Base-by-base conservation (phyloP, 1,140 invertebrate species). In the Chironomus tepperi region DNA sequence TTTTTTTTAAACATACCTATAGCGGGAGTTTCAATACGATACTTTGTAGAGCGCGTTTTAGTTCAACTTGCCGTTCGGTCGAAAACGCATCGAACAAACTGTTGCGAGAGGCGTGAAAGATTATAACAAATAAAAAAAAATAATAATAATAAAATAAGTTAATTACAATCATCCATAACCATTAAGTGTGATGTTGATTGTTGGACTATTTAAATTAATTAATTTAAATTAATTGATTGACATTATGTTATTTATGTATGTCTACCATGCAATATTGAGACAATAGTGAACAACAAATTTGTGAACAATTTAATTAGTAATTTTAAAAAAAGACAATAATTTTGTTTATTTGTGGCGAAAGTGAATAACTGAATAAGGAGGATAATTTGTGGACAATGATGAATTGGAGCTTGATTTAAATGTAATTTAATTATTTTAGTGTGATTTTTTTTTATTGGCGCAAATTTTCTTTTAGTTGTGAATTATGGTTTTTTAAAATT, bases 81-180 rank as follows among this genome's bases (percentile, higher is more conserved):
- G 65, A 70, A 70, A 70, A 70, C 65, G 65, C 65, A 70, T 70
- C 65, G 65, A 21, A 15, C 47, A 57, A 57, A 57, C 19, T 70
- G 65, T 70, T 70, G 18, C 65, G 19, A 70, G 16, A 70, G 65
- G 8, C 8, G 65, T 34, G 24, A 34, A 34, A 34, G 24, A 34
- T 34, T 34, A 34, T 34, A 34, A 67, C n/a, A 67, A 67, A 67
- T n/a, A n/a, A n/a, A 57, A 57, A 57, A 57, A 57, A 2, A 57
- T 57, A 57, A 57, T 12, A 57, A 57, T 57, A 2, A 7, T 70
- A 12, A 18, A 70, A 70, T 70, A 19, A 70, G 18, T 10, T 21
- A 70, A 70, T 70, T 70, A 70, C 16, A 70, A 70, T 19, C 19
- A 70, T 18, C 18, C 9, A 19, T n/a, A n/a, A n/a, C n/a, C 18